phyloP scores from a whole-genome alignment of 2,888 invertebrate species.

The Eledone cirrhosa region DNA sequence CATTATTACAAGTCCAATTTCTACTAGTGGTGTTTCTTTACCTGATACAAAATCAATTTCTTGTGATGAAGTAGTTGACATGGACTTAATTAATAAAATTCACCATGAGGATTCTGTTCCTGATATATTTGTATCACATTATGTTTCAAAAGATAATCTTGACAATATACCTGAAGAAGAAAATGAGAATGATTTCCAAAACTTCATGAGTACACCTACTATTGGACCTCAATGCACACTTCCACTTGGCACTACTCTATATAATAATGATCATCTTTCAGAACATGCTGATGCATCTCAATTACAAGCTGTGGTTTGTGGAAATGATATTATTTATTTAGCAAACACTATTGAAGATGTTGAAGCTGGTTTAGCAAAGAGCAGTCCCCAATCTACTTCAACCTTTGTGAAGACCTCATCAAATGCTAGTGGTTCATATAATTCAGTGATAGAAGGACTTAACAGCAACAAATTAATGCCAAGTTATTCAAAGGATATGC shows the following conservation, averaged over 20 bases:
- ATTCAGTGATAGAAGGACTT: constrained; percentile 9
- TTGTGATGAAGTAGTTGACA: no score
- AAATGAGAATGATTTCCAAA: not conserved
- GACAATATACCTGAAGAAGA: not conserved
- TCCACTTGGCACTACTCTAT: no score
- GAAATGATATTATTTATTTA: constrained; percentile 3
- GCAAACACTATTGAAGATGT: not conserved
- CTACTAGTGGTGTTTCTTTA: no score
- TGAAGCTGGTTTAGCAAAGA: no score
- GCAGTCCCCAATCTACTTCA: not conserved
- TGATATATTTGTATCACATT: not conserved
- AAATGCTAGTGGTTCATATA: not conserved
- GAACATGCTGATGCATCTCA: not conserved
- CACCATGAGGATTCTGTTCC: not conserved
- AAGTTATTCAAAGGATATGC: not conserved
- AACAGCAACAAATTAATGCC: no score
- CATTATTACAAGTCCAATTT: no score
- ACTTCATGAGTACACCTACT: constrained; percentile 23
- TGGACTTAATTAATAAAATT: no score
- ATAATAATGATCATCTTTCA: no score
- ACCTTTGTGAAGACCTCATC: not conserved
- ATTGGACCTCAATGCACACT: not conserved
- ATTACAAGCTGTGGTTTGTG: constrained; percentile 1
- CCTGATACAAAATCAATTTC: no score
- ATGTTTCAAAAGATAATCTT: not conserved